A percentile compares a stretch with the other conserved stretches of the same genome.
Evolutionary conservation across 2,797 vertebrate genomes (phyloP).

Genomic region (Rachycentron canadum): DNA sequence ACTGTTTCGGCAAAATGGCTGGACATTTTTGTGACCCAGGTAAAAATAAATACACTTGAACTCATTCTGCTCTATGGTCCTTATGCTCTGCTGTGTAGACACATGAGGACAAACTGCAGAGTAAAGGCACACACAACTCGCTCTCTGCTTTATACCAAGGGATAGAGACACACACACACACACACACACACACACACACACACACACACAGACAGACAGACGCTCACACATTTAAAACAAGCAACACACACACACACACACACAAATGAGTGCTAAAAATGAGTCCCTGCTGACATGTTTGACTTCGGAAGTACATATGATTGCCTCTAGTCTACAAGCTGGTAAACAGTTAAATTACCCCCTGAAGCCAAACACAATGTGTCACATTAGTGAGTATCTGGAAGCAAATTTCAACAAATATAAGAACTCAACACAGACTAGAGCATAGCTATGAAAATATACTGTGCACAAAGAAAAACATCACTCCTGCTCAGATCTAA

Average conservation of each 20-base stretch:
- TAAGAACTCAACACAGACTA: slow-evolving; percentile 15
- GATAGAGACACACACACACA: background rate
- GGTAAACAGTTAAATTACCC: slow-evolving; percentile 71
- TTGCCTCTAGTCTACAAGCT: slow-evolving; percentile 57
- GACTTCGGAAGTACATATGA: slow-evolving; percentile 62
- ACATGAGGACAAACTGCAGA: slow-evolving; percentile 36
- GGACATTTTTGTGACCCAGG: background rate
- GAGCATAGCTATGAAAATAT: slow-evolving; percentile 4
- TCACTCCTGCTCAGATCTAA: background rate
- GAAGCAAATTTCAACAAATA: slow-evolving; percentile 32
- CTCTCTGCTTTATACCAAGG: slow-evolving; percentile 24
- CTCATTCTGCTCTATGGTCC: slow-evolving; percentile 36
- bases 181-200: slow-evolving; percentile 13
- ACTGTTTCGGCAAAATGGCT: background rate
- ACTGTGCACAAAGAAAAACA: background rate
- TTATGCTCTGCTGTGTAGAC: slow-evolving; percentile 23
- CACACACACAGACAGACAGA: too few relatives aligned
- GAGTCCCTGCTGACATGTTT: slow-evolving; percentile 61
- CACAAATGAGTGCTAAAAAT: slow-evolving; percentile 19
- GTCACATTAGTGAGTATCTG: slow-evolving; percentile 40
- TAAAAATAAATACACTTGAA: slow-evolving; percentile 50
- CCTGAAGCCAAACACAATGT: slow-evolving; percentile 57
- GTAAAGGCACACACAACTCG: slow-evolving; percentile 16
- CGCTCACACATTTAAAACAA: background rate
- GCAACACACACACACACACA: slow-evolving; percentile 32